phyloP scores from a whole-genome alignment of 2,113 vertebrate genomes.

The Semnornis frantzii region DNA sequence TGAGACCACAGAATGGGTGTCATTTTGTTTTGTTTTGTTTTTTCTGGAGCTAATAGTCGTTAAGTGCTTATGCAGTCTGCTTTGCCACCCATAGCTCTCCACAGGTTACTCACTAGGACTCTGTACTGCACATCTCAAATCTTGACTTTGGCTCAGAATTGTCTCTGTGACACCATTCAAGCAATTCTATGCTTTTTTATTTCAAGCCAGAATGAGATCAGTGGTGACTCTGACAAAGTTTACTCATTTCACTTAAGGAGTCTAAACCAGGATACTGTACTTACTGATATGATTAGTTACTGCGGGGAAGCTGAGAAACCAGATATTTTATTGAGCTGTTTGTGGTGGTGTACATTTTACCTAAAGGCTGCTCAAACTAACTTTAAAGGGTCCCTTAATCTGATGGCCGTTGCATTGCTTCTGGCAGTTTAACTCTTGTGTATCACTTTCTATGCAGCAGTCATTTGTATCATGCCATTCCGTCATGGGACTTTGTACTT shows the following conservation, averaged over 20 bases:
- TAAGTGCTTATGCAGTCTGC: neutral
- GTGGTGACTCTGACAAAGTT: neutral
- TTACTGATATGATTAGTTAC: neutral
- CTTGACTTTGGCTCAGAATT: neutral
- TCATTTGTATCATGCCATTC: neutral
- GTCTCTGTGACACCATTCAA: neutral
- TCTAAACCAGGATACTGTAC: neutral
- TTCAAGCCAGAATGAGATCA: neutral
- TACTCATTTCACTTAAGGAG: neutral
- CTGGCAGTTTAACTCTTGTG: neutral
- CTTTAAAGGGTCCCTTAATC: neutral
- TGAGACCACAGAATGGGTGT: neutral
- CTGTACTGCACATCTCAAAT: neutral
- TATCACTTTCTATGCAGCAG: neutral
- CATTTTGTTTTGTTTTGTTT: neutral
- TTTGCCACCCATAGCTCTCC: neutral
- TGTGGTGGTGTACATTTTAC: neutral
- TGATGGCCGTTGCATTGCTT: neutral
- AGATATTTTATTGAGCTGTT: neutral
- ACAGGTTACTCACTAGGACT: neutral
- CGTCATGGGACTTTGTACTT: neutral
- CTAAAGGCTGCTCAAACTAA: neutral
- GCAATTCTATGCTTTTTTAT: neutral
- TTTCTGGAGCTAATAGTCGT: neutral
- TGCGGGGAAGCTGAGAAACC: neutral